Evolutionary conservation across 1,140 invertebrate species (phyloP).

Genomic region (Sycophaga agraensis): DNA sequence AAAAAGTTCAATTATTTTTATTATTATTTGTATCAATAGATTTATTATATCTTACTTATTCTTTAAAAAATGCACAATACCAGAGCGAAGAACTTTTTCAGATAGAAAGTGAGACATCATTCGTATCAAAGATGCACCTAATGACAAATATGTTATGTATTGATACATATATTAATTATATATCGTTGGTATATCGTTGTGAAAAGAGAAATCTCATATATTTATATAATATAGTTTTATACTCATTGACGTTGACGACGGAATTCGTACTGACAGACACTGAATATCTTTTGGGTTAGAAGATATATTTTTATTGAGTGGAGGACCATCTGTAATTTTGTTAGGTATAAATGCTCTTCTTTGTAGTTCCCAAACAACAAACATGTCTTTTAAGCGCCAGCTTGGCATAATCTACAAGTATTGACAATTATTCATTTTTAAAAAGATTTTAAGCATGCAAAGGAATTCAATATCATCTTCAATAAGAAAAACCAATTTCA

Average conservation of each 20-base stretch:
- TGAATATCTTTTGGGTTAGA: constrained; percentile 29
- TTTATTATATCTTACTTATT: constrained; percentile 49
- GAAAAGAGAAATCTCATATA: no score
- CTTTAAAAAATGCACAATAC: constrained; percentile 52
- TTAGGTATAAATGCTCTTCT: constrained; percentile 53
- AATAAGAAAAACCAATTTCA: no score
- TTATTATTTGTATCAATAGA: background rate
- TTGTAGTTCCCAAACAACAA: constrained; percentile 34
- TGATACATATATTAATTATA: no score
- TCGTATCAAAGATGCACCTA: constrained; percentile 58
- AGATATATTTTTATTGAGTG: constrained; percentile 24
- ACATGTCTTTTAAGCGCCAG: constrained; percentile 43
- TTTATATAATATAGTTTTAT: background rate
- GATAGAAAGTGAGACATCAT: constrained; percentile 60
- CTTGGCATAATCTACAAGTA: constrained; percentile 44
- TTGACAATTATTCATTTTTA: background rate
- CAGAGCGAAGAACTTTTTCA: constrained; percentile 53
- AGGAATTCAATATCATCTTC: background rate
- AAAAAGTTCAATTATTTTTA: background rate
- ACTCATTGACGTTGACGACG: constrained; percentile 5
- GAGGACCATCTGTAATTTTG: constrained; percentile 23
- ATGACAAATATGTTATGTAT: background rate
- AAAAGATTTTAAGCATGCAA: background rate
- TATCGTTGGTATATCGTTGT: no score
- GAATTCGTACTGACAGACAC: constrained; percentile 16